Conservation (phyloP, 2,113 vertebrate genomes). For the Triplophysa rosa region DNA sequence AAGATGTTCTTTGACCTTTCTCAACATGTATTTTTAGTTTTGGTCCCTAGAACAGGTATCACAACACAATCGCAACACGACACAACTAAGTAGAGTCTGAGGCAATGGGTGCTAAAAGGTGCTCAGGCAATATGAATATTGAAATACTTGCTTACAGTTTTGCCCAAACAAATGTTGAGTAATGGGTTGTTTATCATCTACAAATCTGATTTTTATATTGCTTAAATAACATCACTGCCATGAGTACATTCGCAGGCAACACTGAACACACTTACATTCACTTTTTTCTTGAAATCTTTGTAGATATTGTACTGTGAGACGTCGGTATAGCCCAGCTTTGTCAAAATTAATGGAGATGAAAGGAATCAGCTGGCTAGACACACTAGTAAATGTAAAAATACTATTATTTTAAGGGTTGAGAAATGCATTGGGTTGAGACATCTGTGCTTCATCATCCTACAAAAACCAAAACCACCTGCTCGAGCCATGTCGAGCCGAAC, state of each 20-base stretch:
- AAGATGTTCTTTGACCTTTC: conserved; percentile 40
- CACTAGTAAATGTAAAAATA: neutral
- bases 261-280: conserved; percentile 31
- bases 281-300: conserved; percentile 9
- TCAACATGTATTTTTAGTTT: conserved; percentile 55
- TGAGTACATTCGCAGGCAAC: conserved; percentile 82
- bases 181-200: conserved; percentile 56
- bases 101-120: conserved; percentile 68
- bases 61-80: conserved; percentile 78
- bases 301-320: neutral
- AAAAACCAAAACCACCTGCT: neutral
- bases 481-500: neutral
- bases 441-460: conserved; percentile 21
- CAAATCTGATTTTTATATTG: conserved; percentile 84
- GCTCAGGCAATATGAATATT: conserved; percentile 15
- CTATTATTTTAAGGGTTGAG: neutral
- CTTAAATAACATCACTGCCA: conserved; percentile 81
- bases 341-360: conserved; percentile 8
- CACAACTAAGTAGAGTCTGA: conserved; percentile 76
- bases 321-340: neutral
- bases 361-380: neutral
- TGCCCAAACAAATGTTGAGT: conserved; percentile 76
- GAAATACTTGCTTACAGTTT: conserved; percentile 1
- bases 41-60: conserved; percentile 78
- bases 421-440: neutral